A percentile compares a stretch with the other conserved stretches of the same genome.
These are phyloP conservation scores for Galeopsomyia nigrocyanea DNA, from an alignment of 2,888 invertebrate species.

Conservation along the genomic window DNA sequence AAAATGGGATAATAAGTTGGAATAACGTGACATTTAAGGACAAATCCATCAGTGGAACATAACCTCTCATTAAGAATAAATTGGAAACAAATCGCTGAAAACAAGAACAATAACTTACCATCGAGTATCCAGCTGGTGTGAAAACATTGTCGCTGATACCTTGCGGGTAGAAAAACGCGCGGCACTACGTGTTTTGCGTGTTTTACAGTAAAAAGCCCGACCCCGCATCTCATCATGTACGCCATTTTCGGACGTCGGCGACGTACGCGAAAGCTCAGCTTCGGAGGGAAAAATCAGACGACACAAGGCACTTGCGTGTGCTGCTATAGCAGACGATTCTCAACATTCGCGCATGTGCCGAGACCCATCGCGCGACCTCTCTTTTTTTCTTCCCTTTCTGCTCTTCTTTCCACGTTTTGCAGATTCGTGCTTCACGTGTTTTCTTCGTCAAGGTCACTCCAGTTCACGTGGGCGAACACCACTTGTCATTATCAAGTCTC, in stretches of 20 bases:
- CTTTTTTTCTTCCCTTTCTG: neutral
- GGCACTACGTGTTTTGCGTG: slow-evolving; percentile 54
- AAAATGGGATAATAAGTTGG: too few relatives aligned
- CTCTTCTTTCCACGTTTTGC: too few relatives aligned
- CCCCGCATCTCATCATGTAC: slow-evolving; percentile 60
- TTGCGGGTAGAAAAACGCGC: slow-evolving; percentile 55
- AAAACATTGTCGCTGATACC: slow-evolving; percentile 63
- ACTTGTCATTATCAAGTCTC: too few relatives aligned
- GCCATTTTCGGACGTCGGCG: slow-evolving; percentile 56
- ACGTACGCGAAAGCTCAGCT: neutral
- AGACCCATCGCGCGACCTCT: slow-evolving; percentile 1
- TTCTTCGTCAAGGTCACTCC: slow-evolving; percentile 17
- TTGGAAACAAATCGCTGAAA: slow-evolving; percentile 15
- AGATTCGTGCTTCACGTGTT: slow-evolving; percentile 7
- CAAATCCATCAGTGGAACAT: slow-evolving; percentile 38
- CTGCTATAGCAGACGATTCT: slow-evolving; percentile 20
- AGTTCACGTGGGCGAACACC: slow-evolving; percentile 20
- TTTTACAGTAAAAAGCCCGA: slow-evolving; percentile 56
- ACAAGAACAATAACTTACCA: slow-evolving; percentile 55
- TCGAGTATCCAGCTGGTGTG: slow-evolving; percentile 64
- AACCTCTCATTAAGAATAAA: slow-evolving; percentile 53
- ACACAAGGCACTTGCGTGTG: neutral
- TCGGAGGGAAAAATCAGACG: neutral
- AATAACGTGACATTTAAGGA: slow-evolving; percentile 10
- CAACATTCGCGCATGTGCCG: neutral